Conservation (phyloP, 2,113 vertebrate species). For the Ursus arctos region DNA sequence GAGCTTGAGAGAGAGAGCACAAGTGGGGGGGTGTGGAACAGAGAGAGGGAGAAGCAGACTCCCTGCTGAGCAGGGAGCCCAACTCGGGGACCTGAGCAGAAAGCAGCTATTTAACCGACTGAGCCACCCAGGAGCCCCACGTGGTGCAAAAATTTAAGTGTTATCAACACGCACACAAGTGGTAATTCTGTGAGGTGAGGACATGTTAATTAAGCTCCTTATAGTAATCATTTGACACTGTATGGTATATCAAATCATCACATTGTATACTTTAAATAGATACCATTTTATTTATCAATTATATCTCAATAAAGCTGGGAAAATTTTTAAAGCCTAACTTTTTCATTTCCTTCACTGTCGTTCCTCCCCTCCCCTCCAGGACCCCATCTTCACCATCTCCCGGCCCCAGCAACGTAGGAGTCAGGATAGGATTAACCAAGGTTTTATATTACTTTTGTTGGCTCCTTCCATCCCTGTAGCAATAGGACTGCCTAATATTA, state of each 20-base stretch:
- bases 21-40: background rate
- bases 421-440: background rate
- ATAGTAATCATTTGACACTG: background rate
- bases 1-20: background rate
- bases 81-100: background rate
- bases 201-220: constrained; percentile 4
- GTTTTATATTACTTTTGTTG: background rate
- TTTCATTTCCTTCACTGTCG: background rate
- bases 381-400: background rate
- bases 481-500: background rate
- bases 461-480: background rate
- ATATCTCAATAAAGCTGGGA: background rate
- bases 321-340: background rate
- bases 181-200: background rate
- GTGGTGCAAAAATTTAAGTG: background rate
- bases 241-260: background rate
- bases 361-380: background rate
- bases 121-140: background rate
- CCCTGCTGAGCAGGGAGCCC: too few relatives aligned
- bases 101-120: background rate
- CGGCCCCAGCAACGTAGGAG: background rate
- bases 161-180: background rate
- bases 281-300: background rate
- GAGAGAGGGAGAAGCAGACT: background rate
- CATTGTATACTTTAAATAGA: background rate